Conservation (phyloP, 1,140 invertebrate species). For the Bombyx mori region ASM3026992v2 NC_085117.1:20642001-20642500, state of each 20-base stretch:
- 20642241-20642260: constrained; percentile 35
- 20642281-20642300: constrained; percentile 58
- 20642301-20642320: constrained; percentile 13
- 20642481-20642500: constrained; percentile 46
- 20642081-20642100: constrained; percentile 21
- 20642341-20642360: no score
- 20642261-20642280: constrained; percentile 66
- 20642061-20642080: not conserved
- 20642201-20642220: constrained; percentile 13
- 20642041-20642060: no score
- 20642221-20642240: constrained; percentile 4
- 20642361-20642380: no score
- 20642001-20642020: no score
- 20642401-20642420: no score
- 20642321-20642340: constrained; percentile 11
- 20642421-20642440: no score
- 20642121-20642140: constrained; percentile 22
- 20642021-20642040: no score
- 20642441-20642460: constrained; percentile 34
- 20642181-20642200: constrained; percentile 68
- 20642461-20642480: constrained; percentile 52
- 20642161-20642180: constrained; percentile 55
- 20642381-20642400: no score
- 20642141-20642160: constrained; percentile 50
- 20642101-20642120: constrained; percentile 34